phyloP scores from a whole-genome alignment of 2,888 invertebrate species.

The Drosophila paranaensis region DNA sequence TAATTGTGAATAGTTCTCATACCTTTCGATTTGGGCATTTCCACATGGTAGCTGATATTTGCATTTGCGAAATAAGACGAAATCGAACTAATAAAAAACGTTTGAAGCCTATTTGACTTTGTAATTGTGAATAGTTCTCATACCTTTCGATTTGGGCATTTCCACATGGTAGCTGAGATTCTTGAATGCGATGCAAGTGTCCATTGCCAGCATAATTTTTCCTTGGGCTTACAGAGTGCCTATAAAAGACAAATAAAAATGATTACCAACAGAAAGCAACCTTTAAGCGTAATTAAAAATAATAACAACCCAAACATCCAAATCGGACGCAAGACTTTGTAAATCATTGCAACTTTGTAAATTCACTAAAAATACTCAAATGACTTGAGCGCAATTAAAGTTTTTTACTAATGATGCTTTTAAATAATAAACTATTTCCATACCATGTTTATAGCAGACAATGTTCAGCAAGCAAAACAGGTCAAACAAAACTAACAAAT shows the following conservation, averaged over 20 bases:
- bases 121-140: constrained; percentile 23
- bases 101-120: constrained; percentile 5
- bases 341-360: neutral
- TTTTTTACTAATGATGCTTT: constrained; percentile 5
- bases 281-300: constrained; percentile 8
- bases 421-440: too few species aligned
- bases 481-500: neutral
- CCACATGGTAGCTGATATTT: constrained; percentile 30
- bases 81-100: constrained; percentile 11
- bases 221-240: constrained; percentile 15
- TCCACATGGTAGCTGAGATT: constrained; percentile 30
- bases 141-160: constrained; percentile 29
- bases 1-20: constrained; percentile 26
- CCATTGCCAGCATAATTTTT: constrained; percentile 1
- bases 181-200: constrained; percentile 24
- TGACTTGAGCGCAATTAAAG: neutral
- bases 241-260: constrained; percentile 17
- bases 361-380: neutral
- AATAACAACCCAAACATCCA: neutral
- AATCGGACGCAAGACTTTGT: neutral
- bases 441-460: neutral
- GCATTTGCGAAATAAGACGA: too few species aligned
- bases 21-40: constrained; percentile 27
- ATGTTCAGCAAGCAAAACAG: neutral
- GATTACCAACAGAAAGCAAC: neutral